Base-by-base conservation (phyloP, 2,113 vertebrate species). In the Sisor rabdophorus region DNA sequence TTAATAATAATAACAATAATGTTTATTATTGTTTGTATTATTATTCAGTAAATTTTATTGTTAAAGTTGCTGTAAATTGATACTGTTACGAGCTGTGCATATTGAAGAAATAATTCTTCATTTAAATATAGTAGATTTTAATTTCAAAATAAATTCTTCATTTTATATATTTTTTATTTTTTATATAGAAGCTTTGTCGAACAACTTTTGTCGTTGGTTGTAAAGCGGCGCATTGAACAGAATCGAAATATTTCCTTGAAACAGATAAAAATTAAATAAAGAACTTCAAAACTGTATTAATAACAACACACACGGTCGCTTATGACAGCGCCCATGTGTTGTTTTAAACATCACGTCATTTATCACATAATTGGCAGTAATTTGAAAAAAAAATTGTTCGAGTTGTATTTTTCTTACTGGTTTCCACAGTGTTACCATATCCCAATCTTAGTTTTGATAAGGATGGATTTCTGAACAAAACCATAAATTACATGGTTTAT, bases 231-330 rank as follows among this genome's bases (percentile, higher is more conserved):
- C 48, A n/a, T 3, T 30, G 19, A 56, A 36, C 4, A 55, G 16
- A 4, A 76, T 56, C 64, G n/a, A 26, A 68, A 32, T 24, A 59
- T 19, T 76, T 54, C 20, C 32, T 56, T 22, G 56, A 67, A 75
- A 65, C 36, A 44, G 28, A 64, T 22, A 26, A 16, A 65, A 10
- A 44, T 59, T 40, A 48, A 28, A 53, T 48, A 44, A 44, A 6
- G 5, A 44, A 36, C 22, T 60, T 60, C n/a, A 48, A 47, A 60
- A 48, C 4, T 36, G 36, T 40, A 65, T 44, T 26, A 55, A 58
- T 68, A 68, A 76, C 56, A 44, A 32, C 30, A 56, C 12, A n/a
- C 8, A 28, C 36, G 60, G 9, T 13, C 53, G 48, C 15, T 75
- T 55, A 13, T 73, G 36, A 50, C 22, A 20, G 58, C 2, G 19